Evolutionary conservation across 2,888 invertebrate species (phyloP).

Genomic region (Acanthoscelides obtectus): DNA sequence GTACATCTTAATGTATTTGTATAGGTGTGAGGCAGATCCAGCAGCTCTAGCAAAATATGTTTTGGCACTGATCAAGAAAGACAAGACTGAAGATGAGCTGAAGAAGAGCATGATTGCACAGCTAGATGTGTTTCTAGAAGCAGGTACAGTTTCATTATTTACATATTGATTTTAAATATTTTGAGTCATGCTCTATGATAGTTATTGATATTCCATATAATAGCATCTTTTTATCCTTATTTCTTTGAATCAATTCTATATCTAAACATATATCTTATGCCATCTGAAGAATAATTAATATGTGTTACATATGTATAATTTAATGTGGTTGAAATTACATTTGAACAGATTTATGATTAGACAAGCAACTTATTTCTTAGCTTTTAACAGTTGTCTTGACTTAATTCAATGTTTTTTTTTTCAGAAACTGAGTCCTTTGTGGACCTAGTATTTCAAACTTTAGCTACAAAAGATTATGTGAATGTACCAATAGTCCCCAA

Average conservation of each 20-base stretch:
- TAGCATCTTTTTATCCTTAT: no score
- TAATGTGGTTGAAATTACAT: background rate
- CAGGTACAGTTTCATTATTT: constrained; percentile 54
- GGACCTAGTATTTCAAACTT: constrained; percentile 71
- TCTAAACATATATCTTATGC: no score
- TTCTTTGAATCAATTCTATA: no score
- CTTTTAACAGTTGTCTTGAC: no score
- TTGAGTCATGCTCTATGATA: background rate
- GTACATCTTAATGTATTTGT: constrained; percentile 2
- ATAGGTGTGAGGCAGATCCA: constrained; percentile 95
- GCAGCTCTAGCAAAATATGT: constrained; percentile 95
- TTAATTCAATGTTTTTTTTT: no score
- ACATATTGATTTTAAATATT: background rate
- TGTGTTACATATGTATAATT: background rate
- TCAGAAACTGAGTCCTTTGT: constrained; percentile 89
- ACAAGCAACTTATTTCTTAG: no score
- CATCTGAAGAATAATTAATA: background rate
- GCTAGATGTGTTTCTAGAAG: constrained; percentile 89
- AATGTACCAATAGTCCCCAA: constrained; percentile 49
- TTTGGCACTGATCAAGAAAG: constrained; percentile 92
- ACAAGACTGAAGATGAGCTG: constrained; percentile 84
- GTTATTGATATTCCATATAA: background rate
- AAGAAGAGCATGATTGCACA: constrained; percentile 89
- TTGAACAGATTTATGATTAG: no score
- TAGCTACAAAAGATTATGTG: constrained; percentile 63